phyloP scores from a whole-genome alignment of 2,113 vertebrate genomes.

The Parus major region DNA sequence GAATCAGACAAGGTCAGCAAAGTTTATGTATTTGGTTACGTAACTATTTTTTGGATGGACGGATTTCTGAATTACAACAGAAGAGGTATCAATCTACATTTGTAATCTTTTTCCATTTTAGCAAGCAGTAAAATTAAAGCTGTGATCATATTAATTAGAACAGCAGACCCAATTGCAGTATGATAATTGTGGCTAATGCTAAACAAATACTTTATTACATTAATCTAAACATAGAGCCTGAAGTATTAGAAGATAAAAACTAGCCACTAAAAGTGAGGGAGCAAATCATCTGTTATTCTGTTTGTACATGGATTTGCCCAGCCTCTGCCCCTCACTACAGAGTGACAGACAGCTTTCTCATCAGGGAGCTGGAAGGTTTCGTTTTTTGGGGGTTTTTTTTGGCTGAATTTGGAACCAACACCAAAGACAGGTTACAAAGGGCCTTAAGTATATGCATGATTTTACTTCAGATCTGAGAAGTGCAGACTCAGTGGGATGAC shows the following conservation, averaged over 20 bases:
- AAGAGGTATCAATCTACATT: not conserved
- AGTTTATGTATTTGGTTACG: not conserved
- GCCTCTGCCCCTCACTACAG: not conserved
- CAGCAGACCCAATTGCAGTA: not conserved
- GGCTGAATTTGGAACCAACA: not conserved
- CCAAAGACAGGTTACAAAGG: not conserved
- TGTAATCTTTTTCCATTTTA: not conserved
- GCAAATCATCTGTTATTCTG: not conserved
- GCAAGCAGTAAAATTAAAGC: not conserved
- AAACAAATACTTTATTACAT: not conserved
- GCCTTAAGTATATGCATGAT: not conserved
- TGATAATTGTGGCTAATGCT: not conserved
- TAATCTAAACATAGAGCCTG: not conserved
- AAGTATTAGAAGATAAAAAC: not conserved
- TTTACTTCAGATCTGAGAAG: not conserved
- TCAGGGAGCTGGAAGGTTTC: not conserved
- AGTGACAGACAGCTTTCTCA: not conserved
- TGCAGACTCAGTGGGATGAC: not conserved
- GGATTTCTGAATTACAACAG: not conserved
- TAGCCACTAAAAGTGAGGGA: not conserved
- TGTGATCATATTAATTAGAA: not conserved
- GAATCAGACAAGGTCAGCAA: not conserved
- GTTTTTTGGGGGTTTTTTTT: not conserved
- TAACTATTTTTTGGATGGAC: not conserved
- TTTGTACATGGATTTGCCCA: not conserved